Evolutionary conservation across 2,888 invertebrate genomes (phyloP).

Genomic region (Polymixis flavicincta): DNA sequence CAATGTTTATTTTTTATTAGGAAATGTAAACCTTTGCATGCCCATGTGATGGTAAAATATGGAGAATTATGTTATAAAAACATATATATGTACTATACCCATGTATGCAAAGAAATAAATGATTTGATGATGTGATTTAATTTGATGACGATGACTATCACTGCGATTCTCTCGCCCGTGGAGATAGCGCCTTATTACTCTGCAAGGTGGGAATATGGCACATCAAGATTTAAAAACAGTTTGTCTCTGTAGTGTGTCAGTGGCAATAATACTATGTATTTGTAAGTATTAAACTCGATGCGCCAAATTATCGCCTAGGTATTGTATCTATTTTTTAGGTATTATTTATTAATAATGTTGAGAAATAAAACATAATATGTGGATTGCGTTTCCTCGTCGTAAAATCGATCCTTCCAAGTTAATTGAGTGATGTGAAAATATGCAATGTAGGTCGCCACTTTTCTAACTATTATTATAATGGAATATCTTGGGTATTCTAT

Average conservation of each 20-base stretch:
- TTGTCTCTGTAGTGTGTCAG: not conserved
- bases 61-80: too few species aligned
- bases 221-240: not conserved
- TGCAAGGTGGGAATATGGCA: not conserved
- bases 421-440: constrained; percentile 1
- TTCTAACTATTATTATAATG: not conserved
- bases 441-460: not conserved
- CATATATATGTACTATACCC: too few species aligned
- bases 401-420: constrained; percentile 5
- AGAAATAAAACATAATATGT: constrained; percentile 26
- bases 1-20: too few species aligned
- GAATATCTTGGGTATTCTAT: constrained; percentile 7
- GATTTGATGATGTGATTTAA: too few species aligned
- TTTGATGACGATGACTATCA: not conserved
- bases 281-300: not conserved
- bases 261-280: not conserved
- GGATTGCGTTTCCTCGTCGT: not conserved
- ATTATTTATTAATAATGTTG: constrained; percentile 1
- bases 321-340: constrained; percentile 3
- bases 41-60: too few species aligned
- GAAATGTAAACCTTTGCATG: too few species aligned
- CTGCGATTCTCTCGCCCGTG: too few species aligned
- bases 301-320: not conserved
- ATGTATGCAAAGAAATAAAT: too few species aligned
- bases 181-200: not conserved